Evolutionary conservation across 2,888 invertebrate species (phyloP).

Genomic region (Protophormia terraenovae): DNA sequence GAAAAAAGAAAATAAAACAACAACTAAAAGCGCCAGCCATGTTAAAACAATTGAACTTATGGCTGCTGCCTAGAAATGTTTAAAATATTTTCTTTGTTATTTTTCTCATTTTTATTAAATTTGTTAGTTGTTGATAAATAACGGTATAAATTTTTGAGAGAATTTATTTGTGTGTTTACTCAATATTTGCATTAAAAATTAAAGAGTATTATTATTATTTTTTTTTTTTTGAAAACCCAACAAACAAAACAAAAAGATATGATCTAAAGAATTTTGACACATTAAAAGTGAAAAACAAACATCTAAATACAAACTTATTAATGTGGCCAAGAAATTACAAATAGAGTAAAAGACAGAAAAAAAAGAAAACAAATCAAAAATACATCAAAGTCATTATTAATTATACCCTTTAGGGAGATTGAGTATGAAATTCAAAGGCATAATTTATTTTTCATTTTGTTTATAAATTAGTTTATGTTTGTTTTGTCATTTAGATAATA

Average conservation of each 20-base stretch:
- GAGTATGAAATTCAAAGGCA: neutral
- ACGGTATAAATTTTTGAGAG: neutral
- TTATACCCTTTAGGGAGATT: slow-evolving; percentile 15
- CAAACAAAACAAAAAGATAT: neutral
- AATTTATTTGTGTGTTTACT: neutral
- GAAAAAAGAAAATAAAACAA: neutral
- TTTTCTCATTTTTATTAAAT: neutral
- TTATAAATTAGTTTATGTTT: neutral
- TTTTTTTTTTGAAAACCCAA: neutral
- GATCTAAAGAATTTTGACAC: slow-evolving; percentile 17
- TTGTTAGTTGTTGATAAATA: neutral
- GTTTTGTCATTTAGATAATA: neutral
- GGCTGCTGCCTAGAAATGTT: slow-evolving; percentile 10
- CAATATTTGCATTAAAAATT: neutral
- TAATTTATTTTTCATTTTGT: neutral
- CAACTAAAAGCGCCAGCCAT: slow-evolving; percentile 32
- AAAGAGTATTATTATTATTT: too few species aligned
- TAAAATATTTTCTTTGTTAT: slow-evolving; percentile 1
- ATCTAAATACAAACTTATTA: neutral
- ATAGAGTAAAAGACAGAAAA: too few species aligned
- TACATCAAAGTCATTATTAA: slow-evolving; percentile 29
- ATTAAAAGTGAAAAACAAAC: neutral
- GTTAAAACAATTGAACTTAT: slow-evolving; percentile 25
- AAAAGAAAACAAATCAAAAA: slow-evolving; percentile 9
- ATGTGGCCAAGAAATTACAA: neutral